Evolutionary conservation across 2,797 vertebrate species (phyloP), one percentile per base, ranked within the genome.

Genomic region (Hemibagrus guttatus): DNA sequence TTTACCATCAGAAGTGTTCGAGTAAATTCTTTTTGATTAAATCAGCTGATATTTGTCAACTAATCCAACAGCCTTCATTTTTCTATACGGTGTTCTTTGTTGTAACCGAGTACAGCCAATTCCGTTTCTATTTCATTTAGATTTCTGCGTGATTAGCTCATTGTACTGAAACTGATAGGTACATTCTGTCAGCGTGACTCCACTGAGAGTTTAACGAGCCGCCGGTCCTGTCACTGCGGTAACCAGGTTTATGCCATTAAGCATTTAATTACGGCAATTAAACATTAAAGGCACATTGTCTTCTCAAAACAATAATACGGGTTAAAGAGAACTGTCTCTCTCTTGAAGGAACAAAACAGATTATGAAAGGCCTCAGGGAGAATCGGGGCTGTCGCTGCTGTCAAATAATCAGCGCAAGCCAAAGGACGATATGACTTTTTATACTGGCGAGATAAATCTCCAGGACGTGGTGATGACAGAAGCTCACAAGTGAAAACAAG

Each of bases 371-470:
- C 58, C 78, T 63, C 23, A 13, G 39, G 80, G 61, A 49, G 42
- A 19, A 66, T 64, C 23, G 3, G n/a, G 16, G 63, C 17, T 31
- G 39, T 81, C 58, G 5, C 6, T 59, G 28, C 54, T 63, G 35
- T 52, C 39, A 63, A 56, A 26, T 63, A 19, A 52, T 63, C 72
- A 83, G 17, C 58, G 13, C 11, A 61, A 61, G 56, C 58, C 35
- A 14, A 80, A 80, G 58, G 19, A 35, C 28, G 14, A 23, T 59
- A 28, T n/a, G 80, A 81, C 79, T 46, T 64, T 64, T 81, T 46
- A 12, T 28, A 23, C 28, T 28, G 42, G 64, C 23, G 74, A 82
- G 61, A 78, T 78, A 71, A 88, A 86, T 81, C 61, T 31, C 31
- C 7, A 28, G 39, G 69, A 81, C 19, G 23, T 23, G 19, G 56